Evolutionary conservation across 2,113 vertebrate species (phyloP), one percentile per base, ranked within the genome.

Genomic region (Bufo gargarizans): DNA sequence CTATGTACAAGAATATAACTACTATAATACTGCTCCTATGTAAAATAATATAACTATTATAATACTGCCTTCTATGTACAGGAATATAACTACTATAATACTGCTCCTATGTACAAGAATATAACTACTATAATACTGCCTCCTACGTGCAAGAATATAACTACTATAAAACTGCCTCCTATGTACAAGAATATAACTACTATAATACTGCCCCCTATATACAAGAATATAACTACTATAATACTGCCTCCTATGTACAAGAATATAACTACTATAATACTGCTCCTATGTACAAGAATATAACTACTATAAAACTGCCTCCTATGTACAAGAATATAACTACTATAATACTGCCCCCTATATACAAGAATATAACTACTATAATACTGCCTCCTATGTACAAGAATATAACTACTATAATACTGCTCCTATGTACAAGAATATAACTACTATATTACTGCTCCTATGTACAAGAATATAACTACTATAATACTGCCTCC

Each of bases 61-160:
- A 71, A 71, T 71, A 71, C 67, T 71, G 22, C 22, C 19, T 6
- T 16, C 59, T 61, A 61, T 61, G 14, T 61, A 61, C 59, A 61
- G 19, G 59, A 61, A 61, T 61, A 61, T 61, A 61, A 61, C 59
- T 61, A 61, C 59, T 61, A 61, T 61, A 61, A 61, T 61, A 61
- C 59, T 61, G 59, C 59, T 4, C 65, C 67, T 71, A 71, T 71
- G n/a, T 71, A 71, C 67, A 71, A 71, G 22, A 71, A 71, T 71
- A 71, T 71, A 71, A 71, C 67, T 71, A 71, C 67, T 71, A 71
- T 43, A 71, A 71, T 71, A 71, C 67, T 71, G 67, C 22, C 17
- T 4, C 59, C 65, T 67, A 67, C 22, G n/a, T 67, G 22, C 65
- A 67, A 22, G 65, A 67, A 67, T 67, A 67, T 67, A 67, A 67